Evolutionary conservation across 2,888 invertebrate genomes (phyloP), one percentile per base, ranked within the genome.

Genomic region (Spodoptera picta): DNA sequence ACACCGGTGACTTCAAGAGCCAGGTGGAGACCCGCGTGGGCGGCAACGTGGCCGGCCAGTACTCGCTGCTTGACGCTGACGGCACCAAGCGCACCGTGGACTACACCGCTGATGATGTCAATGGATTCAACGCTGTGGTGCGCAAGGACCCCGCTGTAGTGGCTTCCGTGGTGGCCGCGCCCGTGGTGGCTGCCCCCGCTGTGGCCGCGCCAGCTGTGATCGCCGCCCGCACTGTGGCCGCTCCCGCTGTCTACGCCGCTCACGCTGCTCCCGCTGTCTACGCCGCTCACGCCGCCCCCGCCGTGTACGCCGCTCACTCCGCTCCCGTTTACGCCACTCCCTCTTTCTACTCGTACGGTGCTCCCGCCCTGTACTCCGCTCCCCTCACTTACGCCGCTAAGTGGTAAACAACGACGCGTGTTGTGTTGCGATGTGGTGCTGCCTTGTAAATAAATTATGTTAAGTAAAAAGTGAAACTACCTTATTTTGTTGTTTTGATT

Each of bases 71-170:
- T 27, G 95, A 95, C 52, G 77, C 95, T 31, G 95, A 95, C 73
- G 95, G 95, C 79, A 95, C 93, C 69, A 92, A 91, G 79, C 92
- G 95, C 61, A 94, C 89, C 50, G 95, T 95, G 0, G 95, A 95
- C 85, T 95, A 95, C 86, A 87, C 93, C 51, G 95, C 95, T 65
- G 93, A 94, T 79, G 92, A 94, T 65, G 79, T 93, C 56, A 90
- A 90, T 53, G 95, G 95, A 6, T 95, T 95, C 89, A 95, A 95
- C 87, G 95, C 95, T 58, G 93, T 95, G 49, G 95, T 95, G 5
- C 93, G 92, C 78, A 94, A 93, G 69, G 94, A 94, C 72, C 91
- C 95, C 53, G 88, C 88, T 69, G 88, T 87, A 36, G 84, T 83
- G 14, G 77, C 85, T 43, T 69, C 85, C 4, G 83, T 87, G 4